Base-by-base conservation (phyloP, 1,140 invertebrate genomes). In the Bacillus rossius region DNA sequence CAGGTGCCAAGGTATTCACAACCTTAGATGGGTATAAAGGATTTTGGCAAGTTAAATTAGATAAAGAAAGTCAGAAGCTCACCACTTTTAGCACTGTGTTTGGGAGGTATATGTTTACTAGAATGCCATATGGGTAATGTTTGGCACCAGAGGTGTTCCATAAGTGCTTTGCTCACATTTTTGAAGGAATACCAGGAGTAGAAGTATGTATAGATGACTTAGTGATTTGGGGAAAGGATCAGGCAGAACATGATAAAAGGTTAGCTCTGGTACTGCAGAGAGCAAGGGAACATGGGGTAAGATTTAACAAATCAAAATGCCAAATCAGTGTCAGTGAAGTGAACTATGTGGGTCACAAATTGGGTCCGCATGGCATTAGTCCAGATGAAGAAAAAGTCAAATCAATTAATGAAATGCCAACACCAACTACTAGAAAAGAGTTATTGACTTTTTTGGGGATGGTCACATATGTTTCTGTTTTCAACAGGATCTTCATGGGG, bases 321-420 rank as follows among this genome's bases (percentile, higher is more conserved):
- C 20, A 65, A 38, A 64, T 67, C 47, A 50, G 54, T 14, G 56
- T 41, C 47, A 64, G 37, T 42, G 51, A 54, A 45, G 57, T 67
- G 14, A 65, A 59, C 50, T 76, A 69, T 59, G 55, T 76, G 29
- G 74, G 74, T 13, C 67, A 66, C 65, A 54, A 68, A 10, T 67
- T 77, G 8, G 55, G 70, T 48, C 62, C 65, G 48, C 23, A 69
- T 3, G 73, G 73, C 1, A 59, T 75, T 52, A 62, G 60, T 14
- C 64, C 68, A 1, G 62, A 64, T 54, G 64, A 62, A 19, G 52
- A 57, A 10, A 75, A 75, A 51, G 52, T 72, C 2, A 57, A 52
- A 2, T 70, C 65, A 42, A 67, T 75, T 2, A 34, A 57, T 49
- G 63, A 74, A 25, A 65, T 74, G 60, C 42, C 62, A 26, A 23